Evolutionary conservation across 2,797 vertebrate genomes (phyloP), one percentile per base, ranked within the genome.

Genomic region (Enteromius anoplus): DNA sequence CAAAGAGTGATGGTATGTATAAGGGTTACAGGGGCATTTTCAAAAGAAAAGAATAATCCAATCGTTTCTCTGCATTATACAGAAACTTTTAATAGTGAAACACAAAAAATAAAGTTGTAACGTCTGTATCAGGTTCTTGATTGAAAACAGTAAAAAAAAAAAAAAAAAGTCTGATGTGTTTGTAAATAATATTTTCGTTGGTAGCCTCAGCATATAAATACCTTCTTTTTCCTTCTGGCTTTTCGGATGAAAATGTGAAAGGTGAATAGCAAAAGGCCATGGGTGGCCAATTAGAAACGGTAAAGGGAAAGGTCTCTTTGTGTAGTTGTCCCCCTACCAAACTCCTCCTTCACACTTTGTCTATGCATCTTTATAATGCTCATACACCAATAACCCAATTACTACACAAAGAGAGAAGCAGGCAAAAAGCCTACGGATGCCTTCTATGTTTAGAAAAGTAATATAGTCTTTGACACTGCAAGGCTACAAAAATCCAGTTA

Each of bases 261-360:
- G 86, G 88, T 88, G 89, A 87, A 88, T 85, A 84, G 84, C 64
- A 81, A 87, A 75, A 80, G 85, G 81, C 86, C 84, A 85, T 88
- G 87, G 90, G 89, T 89, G 88, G 89, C 86, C 88, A 88, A 89
- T 88, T 87, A 89, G 84, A 78, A 76, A 85, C 79, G 85, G 85
- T 77, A 81, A 83, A 75, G 76, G 79, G 71, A 85, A 89, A 81
- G 69, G 62, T 84, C 70, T 86, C 85, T 87, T 85, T 89, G 86
- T 84, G 68, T 53, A 78, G 79, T 53, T 82, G 84, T 85, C 79
- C 83, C 80, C 83, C 81, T 82, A 84, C 82, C 81, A 83, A 85
- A 83, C 76, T 82, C 80, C 75, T 68, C 81, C 78, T 86, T 81
- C 45, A 29, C 49, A 85, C 79, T 85, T 71, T 86, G 80, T 81